Evolutionary conservation across 2,797 vertebrate genomes (phyloP), one percentile per base, ranked within the genome.

Genomic region (Crocodylus rhombifer): DNA sequence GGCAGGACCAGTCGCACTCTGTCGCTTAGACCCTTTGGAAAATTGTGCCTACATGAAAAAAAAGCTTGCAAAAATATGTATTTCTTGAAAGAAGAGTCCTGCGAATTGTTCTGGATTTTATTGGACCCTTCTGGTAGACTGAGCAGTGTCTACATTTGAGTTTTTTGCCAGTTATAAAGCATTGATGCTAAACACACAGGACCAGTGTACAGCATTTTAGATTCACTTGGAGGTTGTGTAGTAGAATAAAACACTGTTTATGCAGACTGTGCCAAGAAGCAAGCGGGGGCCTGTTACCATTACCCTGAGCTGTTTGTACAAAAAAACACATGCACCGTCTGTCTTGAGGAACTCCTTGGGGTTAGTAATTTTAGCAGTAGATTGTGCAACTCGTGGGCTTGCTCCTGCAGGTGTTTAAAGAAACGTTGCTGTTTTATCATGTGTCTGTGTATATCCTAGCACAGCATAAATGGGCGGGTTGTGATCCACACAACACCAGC

Each of bases 381-480:
- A 90, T 93, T 18, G 25, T 90, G 93, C 91, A 82, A 80, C 80
- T 61, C 78, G 77, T 91, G 89, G 79, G 86, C 94, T 94, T 93
- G 80, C 87, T 95, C 93, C 78, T 91, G 91, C 95, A 94, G 95
- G 82, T 94, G 83, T 77, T 93, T 65, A 80, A 87, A 81, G 86
- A 77, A 76, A 74, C 74, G n/a, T n/a, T 77, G 51, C 57, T 91
- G 23, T 69, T 92, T 86, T 83, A 67, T 1, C 3, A 33, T 20
- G 18, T 33, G 23, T 14, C 33, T 16, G 33, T n/a, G 23, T 15
- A 25, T 7, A 6, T 82, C 85, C 56, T 92, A 80, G 85, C 87
- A n/a, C 0, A 2, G 14, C 1, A 0, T 26, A 79, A 62, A 78
- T 57, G 13, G 28, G 75, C 88, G 36, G 60, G 21, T 71, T 71